phyloP scores from a whole-genome alignment of 2,113 vertebrate genomes.

The Uria lomvia region DNA sequence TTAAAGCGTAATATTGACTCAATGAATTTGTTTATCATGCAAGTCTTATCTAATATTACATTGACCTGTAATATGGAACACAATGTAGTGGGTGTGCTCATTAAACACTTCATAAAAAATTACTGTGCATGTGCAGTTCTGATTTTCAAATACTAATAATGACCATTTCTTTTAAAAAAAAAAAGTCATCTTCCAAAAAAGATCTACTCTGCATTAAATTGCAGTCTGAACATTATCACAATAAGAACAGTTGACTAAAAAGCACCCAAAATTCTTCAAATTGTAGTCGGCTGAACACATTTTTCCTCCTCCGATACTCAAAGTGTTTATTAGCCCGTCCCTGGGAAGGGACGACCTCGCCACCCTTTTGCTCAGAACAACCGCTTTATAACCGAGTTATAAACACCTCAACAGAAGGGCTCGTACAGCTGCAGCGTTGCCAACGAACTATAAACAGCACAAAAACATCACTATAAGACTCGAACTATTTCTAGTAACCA shows the following conservation, averaged over 20 bases:
- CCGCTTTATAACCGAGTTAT: constrained; percentile 52
- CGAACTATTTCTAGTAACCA: constrained; percentile 75
- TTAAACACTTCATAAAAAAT: constrained; percentile 70
- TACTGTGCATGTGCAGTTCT: constrained; percentile 73
- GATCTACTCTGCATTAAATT: constrained; percentile 55
- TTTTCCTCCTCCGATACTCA: background rate
- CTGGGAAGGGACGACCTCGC: background rate
- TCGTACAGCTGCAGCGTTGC: constrained; percentile 63
- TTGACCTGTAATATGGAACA: constrained; percentile 69
- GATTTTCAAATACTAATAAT: constrained; percentile 71
- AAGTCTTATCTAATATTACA: constrained; percentile 72
- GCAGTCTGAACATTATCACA: constrained; percentile 65
- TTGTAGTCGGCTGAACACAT: constrained; percentile 47
- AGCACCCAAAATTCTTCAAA: constrained; percentile 53
- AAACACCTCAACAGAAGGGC: constrained; percentile 66
- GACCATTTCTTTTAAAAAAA: background rate
- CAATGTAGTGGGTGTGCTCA: constrained; percentile 68
- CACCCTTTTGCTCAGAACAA: constrained; percentile 49
- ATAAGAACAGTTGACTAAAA: constrained; percentile 59
- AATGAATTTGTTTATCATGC: constrained; percentile 74
- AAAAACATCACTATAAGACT: constrained; percentile 71
- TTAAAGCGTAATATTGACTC: constrained; percentile 67
- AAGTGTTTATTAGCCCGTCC: constrained; percentile 46
- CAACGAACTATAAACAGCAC: constrained; percentile 72
- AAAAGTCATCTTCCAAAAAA: constrained; percentile 26